Conservation (phyloP, 2,113 vertebrate genomes). For the Coregonus clupeaformis region DNA sequence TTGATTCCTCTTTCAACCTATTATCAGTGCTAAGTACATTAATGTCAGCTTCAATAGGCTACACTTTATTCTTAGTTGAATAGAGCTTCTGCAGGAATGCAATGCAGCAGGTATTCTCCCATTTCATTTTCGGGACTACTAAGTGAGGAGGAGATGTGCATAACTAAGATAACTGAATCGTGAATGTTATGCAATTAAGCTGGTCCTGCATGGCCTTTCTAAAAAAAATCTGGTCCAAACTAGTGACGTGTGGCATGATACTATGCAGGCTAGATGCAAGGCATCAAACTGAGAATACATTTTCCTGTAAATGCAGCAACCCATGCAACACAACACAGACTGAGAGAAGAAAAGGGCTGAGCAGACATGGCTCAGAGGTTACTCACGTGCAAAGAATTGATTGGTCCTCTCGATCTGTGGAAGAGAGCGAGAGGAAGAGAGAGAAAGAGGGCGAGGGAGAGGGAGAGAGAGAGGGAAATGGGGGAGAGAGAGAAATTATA, state of each 20-base stretch:
- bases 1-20: not conserved
- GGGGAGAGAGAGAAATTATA: not conserved
- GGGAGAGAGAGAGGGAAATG: too few relatives aligned
- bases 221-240: not conserved
- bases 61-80: slow-evolving; percentile 16
- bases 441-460: not conserved
- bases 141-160: not conserved
- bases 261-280: not conserved
- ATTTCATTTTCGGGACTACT: slow-evolving; percentile 4
- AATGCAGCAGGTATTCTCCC: not conserved
- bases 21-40: slow-evolving; percentile 17
- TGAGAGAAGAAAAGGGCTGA: not conserved
- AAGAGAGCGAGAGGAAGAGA: slow-evolving; percentile 52
- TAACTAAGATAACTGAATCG: slow-evolving; percentile 2
- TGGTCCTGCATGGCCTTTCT: not conserved
- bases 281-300: not conserved
- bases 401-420: slow-evolving; percentile 97
- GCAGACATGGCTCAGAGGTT: slow-evolving; percentile 16
- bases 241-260: not conserved
- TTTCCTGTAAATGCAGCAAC: not conserved
- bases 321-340: not conserved
- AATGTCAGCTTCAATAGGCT: not conserved
- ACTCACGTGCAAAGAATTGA: slow-evolving; percentile 99
- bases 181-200: not conserved
- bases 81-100: slow-evolving; percentile 8